Evolutionary conservation across 1,140 invertebrate species (phyloP).

Genomic region (Wasmannia auropunctata): DNA sequence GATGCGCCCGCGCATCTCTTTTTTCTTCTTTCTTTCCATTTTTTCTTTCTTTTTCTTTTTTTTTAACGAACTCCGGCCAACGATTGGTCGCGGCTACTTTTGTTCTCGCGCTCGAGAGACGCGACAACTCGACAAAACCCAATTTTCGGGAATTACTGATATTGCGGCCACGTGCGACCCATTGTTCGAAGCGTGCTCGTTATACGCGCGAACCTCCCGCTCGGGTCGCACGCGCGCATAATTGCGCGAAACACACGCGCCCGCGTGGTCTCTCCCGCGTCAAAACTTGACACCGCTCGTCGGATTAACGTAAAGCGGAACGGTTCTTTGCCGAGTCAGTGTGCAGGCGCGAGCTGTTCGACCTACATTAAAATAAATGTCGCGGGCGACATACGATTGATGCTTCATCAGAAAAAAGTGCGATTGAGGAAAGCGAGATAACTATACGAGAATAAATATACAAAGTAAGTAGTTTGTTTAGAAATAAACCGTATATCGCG

Average conservation of each 20-base stretch:
- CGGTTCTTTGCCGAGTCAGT: neutral
- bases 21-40: neutral
- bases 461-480: neutral
- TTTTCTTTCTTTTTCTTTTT: neutral
- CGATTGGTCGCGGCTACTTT: conserved; percentile 30
- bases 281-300: conserved; percentile 5
- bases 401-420: neutral
- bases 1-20: neutral
- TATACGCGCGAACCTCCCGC: conserved; percentile 7
- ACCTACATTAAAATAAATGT: conserved; percentile 10
- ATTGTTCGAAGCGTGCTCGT: conserved; percentile 41
- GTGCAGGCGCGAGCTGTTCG: neutral
- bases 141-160: conserved; percentile 50
- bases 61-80: conserved; percentile 7
- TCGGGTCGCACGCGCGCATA: conserved; percentile 22
- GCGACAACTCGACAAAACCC: conserved; percentile 20
- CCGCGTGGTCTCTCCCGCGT: neutral
- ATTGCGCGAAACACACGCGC: conserved; percentile 19
- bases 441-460: neutral
- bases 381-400: neutral
- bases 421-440: neutral
- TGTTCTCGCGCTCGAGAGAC: neutral
- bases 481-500: neutral
- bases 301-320: neutral
- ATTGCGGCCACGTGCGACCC: conserved; percentile 30